Evolutionary conservation across 2,113 vertebrate species (phyloP).

Genomic region (Chloebia gouldiae): DNA sequence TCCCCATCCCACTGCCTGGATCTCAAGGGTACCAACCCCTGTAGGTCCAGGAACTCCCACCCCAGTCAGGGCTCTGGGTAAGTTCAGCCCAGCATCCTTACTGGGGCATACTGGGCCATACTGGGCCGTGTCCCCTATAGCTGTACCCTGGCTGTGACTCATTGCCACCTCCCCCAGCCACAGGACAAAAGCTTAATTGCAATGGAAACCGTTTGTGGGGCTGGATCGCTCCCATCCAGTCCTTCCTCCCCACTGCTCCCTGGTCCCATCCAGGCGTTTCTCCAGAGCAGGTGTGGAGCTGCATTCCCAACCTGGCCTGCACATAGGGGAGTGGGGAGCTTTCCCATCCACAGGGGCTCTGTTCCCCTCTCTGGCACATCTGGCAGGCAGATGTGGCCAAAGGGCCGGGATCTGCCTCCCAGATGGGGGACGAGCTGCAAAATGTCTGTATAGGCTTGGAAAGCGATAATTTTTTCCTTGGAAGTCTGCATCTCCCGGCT

Average conservation of each 20-base stretch:
- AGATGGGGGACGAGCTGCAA: conserved; percentile 39
- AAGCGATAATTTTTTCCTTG: background rate
- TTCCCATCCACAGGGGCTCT: background rate
- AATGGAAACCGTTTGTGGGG: background rate
- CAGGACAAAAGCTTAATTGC: background rate
- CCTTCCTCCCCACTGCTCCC: background rate
- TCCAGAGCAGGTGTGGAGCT: background rate
- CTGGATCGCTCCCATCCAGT: rapidly evolving
- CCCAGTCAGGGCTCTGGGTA: background rate
- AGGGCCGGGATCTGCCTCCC: conserved; percentile 51
- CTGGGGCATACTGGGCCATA: background rate
- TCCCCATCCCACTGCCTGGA: background rate
- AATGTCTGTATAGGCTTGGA: background rate
- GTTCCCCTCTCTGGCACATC: conserved; percentile 36
- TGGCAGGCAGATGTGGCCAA: conserved; percentile 66
- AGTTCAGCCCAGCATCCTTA: background rate
- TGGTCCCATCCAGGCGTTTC: rapidly evolving
- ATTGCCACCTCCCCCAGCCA: background rate
- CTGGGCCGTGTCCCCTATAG: background rate
- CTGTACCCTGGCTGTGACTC: background rate
- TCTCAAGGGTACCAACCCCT: rapidly evolving
- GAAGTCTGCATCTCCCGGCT: background rate
- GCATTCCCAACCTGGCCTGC: background rate
- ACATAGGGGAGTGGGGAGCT: background rate
- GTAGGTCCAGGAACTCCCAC: rapidly evolving